Evolutionary conservation across 2,797 vertebrate genomes (phyloP).

Genomic region (Enteromius unitaeniatus): DNA sequence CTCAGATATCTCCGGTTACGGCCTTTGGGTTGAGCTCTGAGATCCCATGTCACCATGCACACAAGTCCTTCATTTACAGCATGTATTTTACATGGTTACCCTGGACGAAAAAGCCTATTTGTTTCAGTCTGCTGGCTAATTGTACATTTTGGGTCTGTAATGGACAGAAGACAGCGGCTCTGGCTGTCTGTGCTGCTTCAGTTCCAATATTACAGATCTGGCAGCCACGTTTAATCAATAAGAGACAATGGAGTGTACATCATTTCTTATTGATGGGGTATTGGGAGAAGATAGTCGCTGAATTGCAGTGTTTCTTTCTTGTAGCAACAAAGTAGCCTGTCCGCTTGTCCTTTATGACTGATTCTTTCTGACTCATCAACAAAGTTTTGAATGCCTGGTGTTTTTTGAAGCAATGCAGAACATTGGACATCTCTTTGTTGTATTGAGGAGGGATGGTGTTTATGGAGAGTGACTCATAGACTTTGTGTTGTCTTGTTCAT

Average conservation of each 20-base stretch:
- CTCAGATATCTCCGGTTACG: slow-evolving; percentile 12
- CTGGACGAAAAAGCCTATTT: slow-evolving; percentile 44
- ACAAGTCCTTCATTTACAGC: slow-evolving; percentile 41
- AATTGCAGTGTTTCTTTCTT: slow-evolving; percentile 15
- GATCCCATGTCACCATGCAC: slow-evolving; percentile 43
- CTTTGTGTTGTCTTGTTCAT: background rate
- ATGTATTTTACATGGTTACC: slow-evolving; percentile 36
- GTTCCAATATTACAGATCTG: slow-evolving; percentile 50
- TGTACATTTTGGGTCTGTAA: slow-evolving; percentile 49
- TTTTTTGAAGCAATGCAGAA: slow-evolving; percentile 24
- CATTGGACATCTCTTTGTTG: slow-evolving; percentile 18
- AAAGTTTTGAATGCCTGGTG: slow-evolving; percentile 18
- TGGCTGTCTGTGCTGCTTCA: slow-evolving; percentile 32
- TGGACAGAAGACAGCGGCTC: slow-evolving; percentile 23
- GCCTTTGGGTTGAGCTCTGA: slow-evolving; percentile 22
- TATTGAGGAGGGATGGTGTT: background rate
- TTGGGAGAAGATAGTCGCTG: slow-evolving; percentile 30
- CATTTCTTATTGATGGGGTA: slow-evolving; percentile 45
- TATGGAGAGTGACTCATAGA: background rate
- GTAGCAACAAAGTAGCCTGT: slow-evolving; percentile 2
- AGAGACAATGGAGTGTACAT: slow-evolving; percentile 42
- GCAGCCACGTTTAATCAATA: slow-evolving; percentile 46
- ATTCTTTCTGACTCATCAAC: slow-evolving; percentile 11
- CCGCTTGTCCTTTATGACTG: slow-evolving; percentile 13
- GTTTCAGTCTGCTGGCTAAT: slow-evolving; percentile 53